Conservation (phyloP, 2,113 vertebrate genomes). For the Oncorhynchus clarkii region DNA sequence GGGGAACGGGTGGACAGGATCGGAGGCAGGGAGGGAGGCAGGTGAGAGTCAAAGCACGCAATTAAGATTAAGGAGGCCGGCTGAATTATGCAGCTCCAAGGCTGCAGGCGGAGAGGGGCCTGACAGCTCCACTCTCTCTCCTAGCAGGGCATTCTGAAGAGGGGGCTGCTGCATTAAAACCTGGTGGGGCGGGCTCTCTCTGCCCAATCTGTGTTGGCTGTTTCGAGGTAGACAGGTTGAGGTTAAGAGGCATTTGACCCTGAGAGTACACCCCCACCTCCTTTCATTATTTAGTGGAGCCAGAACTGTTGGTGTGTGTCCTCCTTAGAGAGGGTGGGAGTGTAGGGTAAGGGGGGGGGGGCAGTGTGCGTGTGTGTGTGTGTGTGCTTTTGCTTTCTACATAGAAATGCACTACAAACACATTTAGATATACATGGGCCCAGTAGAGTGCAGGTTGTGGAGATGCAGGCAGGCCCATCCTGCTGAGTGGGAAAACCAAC, state of each 20-base stretch:
- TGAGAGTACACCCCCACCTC: not conserved
- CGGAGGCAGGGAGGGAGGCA: not conserved
- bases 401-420: not conserved
- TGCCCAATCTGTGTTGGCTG: slow-evolving; percentile 2
- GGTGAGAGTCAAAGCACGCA: slow-evolving; percentile 1
- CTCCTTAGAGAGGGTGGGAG: slow-evolving; percentile 19
- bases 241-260: slow-evolving; percentile 49
- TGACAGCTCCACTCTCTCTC: not conserved
- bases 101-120: not conserved
- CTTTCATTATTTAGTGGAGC: slow-evolving; percentile 51
- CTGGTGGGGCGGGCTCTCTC: not conserved
- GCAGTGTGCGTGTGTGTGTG: not conserved
- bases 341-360: not conserved
- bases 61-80: not conserved
- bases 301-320: slow-evolving; percentile 25
- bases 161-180: not conserved
- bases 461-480: not conserved
- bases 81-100: slow-evolving; percentile 1
- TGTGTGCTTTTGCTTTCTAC: not conserved
- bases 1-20: not conserved
- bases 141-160: slow-evolving; percentile 7
- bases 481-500: slow-evolving; percentile 6
- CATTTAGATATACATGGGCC: not conserved
- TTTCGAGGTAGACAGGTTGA: slow-evolving; percentile 34
- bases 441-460: not conserved